Conservation (phyloP, 2,888 invertebrate species). For the Nomada ferruginata region DNA sequence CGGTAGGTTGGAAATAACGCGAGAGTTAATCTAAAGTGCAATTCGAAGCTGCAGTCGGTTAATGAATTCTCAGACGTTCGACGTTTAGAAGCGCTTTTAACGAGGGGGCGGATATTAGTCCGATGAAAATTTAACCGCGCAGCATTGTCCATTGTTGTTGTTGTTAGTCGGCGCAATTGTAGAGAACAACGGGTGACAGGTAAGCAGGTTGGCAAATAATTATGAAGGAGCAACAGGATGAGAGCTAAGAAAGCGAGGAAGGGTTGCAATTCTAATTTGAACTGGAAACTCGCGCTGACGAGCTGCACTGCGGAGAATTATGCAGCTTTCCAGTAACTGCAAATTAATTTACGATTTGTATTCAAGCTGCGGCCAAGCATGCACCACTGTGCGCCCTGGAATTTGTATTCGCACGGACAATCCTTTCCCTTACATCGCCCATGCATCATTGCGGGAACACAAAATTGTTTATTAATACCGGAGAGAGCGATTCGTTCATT, state of each 20-base stretch:
- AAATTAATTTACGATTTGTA: conserved; percentile 45
- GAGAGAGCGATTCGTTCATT: too few species aligned
- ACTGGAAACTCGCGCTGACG: conserved; percentile 30
- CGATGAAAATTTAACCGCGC: background rate
- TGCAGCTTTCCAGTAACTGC: conserved; percentile 6
- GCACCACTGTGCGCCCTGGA: background rate
- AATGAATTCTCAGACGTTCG: background rate
- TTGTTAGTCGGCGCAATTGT: too few species aligned
- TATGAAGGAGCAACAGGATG: conserved; percentile 12
- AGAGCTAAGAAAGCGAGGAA: background rate
- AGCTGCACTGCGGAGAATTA: conserved; percentile 14
- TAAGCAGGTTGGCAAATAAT: conserved; percentile 1
- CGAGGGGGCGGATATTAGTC: too few species aligned
- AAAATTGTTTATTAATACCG: too few species aligned
- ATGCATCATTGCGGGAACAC: background rate
- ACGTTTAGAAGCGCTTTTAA: too few species aligned
- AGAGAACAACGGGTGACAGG: too few species aligned
- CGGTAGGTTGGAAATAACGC: background rate
- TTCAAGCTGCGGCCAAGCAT: background rate
- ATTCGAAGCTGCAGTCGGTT: background rate
- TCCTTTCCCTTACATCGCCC: background rate
- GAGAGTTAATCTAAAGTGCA: background rate
- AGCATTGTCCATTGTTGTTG: background rate
- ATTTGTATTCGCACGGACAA: background rate
- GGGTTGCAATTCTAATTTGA: conserved; percentile 46